Conservation (phyloP, 2,888 invertebrate genomes). For the Troglohyphantes excavatus region DNA sequence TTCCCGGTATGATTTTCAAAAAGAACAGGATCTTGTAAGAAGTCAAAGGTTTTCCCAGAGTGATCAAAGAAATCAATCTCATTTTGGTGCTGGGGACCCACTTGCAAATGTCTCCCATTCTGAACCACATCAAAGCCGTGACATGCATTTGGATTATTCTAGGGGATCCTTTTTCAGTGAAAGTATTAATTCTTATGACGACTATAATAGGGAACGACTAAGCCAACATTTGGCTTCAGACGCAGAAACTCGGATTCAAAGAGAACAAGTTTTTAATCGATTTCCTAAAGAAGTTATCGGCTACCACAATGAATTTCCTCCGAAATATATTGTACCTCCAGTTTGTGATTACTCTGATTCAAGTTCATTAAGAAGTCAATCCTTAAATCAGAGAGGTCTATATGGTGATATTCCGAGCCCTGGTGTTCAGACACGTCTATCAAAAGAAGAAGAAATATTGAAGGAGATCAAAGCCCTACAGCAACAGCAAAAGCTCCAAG, state of each 20-base stretch:
- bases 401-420: not conserved
- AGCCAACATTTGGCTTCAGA: too few relatives aligned
- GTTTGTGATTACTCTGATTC: not conserved
- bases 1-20: not conserved
- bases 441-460: constrained; percentile 5
- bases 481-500: not conserved
- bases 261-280: too few relatives aligned
- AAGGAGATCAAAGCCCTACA: not conserved
- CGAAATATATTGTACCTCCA: not conserved
- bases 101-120: too few relatives aligned
- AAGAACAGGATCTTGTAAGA: not conserved
- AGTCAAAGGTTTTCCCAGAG: not conserved
- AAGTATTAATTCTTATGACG: not conserved
- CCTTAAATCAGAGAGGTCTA: not conserved
- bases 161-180: not conserved
- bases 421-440: not conserved
- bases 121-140: not conserved
- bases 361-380: not conserved
- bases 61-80: not conserved
- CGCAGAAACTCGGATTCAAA: too few relatives aligned
- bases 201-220: not conserved
- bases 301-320: not conserved
- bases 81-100: not conserved
- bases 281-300: not conserved
- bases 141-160: not conserved